Conservation (phyloP, 2,888 invertebrate genomes). For the Cistogaster globosa region DNA sequence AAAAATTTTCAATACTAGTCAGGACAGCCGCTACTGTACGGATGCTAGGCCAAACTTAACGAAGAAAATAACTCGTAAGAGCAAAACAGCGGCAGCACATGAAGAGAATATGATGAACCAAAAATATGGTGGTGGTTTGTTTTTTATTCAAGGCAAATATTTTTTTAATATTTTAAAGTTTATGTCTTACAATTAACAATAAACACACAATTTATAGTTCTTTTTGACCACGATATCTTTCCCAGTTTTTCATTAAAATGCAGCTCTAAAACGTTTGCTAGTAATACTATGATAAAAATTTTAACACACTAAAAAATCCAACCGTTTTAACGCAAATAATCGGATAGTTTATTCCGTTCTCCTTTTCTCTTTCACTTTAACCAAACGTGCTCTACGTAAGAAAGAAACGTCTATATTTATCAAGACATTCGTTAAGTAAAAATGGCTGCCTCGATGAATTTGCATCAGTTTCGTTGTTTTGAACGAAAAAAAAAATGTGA, state of each 20-base stretch:
- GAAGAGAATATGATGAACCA: conserved; percentile 33
- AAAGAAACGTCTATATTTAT: conserved; percentile 19
- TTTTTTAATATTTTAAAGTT: conserved; percentile 9
- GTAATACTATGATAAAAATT: conserved; percentile 61
- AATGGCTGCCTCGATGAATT: conserved; percentile 68
- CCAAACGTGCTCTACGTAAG: background rate
- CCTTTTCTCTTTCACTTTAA: background rate
- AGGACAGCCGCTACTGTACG: conserved; percentile 73
- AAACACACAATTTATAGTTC: background rate
- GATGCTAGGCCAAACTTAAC: conserved; percentile 73
- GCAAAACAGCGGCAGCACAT: conserved; percentile 41
- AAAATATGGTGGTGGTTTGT: conserved; percentile 55
- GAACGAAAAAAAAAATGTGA: conserved; percentile 61
- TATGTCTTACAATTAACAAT: conserved; percentile 19
- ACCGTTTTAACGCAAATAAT: conserved; percentile 64
- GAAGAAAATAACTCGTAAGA: conserved; percentile 60
- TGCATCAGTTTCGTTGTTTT: conserved; percentile 66
- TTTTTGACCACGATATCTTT: conserved; percentile 2
- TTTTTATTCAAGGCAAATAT: conserved; percentile 32
- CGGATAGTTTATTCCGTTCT: background rate
- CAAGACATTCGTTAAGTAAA: conserved; percentile 65
- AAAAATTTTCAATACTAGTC: conserved; percentile 66
- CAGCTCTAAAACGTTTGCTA: conserved; percentile 53
- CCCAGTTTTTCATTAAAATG: conserved; percentile 44
- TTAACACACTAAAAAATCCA: conserved; percentile 71